Evolutionary conservation across 2,797 vertebrate species (phyloP), one percentile per base, ranked within the genome.

Genomic region (Clarias laeviceps): DNA sequence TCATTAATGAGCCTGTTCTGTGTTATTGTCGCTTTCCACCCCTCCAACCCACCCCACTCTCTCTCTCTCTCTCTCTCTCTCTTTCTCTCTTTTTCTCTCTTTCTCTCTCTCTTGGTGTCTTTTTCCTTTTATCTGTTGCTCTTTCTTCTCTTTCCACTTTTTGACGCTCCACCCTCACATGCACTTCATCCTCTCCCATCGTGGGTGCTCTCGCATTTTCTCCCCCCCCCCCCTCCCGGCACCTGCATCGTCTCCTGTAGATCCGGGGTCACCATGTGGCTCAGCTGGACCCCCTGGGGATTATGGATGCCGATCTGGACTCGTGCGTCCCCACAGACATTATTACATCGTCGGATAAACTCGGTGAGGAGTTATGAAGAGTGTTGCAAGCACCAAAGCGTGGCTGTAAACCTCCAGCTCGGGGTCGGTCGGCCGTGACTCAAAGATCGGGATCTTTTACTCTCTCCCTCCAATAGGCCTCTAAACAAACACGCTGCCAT

Each of bases 241-340:
- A 65, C 45, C 74, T 73, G 29, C 91, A 86, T 92, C 90, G 93
- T 94, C 88, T 94, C 91, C 92, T 96, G 90, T 97, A 99, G 98
- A 99, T 99, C 93, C 98, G 98, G 92, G 98, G 98, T 94, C 98
- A 99, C 93, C 98, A 99, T 94, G 98, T 99, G 95, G 97, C 98
- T 93, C 98, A 99, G 93, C 96, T 99, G 96, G 98, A 99, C 95
- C 98, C 98, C 82, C 96, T 99, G 91, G 98, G 98, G 95, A 99
- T 99, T 95, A 97, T 99, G 98, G 98, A 99, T 95, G 98, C 98
- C 79, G 98, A 99, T 96, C 96, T 99, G 97, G 98, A 99, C 93
- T 98, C 97, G 87, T 97, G 96, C 91, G 97, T 99, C 92, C 98
- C 98, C 92, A 97, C 96, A 78, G 98, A 99, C 95, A 98, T 99